phyloP scores from a whole-genome alignment of 2,888 invertebrate genomes.

The Diabrotica balteata region DNA sequence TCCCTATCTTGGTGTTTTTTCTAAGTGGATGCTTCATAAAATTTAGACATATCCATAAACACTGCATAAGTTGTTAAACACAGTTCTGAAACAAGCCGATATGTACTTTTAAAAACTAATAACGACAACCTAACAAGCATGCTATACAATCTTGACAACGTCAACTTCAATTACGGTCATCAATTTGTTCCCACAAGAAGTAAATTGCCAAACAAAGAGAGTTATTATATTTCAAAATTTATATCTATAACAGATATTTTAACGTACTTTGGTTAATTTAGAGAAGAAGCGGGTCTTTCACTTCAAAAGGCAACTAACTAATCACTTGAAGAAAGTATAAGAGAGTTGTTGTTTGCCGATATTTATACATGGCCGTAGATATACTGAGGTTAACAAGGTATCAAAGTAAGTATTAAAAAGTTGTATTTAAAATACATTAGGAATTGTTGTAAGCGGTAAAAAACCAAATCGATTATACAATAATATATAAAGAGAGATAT shows the following conservation, averaged over 20 bases:
- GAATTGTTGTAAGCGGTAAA: no score
- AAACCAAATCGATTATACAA: no score
- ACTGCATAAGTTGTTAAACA: no score
- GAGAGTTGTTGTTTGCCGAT: constrained; percentile 5
- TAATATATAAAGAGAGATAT: no score
- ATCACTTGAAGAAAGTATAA: constrained; percentile 7
- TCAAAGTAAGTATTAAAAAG: no score
- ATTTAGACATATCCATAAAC: no score
- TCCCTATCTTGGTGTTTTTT: no score
- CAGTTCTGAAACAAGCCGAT: no score
- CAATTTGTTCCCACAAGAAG: constrained; percentile 9
- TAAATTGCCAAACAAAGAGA: constrained; percentile 12
- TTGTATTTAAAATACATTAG: no score
- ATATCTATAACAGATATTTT: constrained; percentile 17
- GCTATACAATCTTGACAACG: constrained; percentile 2
- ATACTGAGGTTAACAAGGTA: no score
- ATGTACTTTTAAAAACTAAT: no score
- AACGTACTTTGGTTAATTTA: constrained; percentile 8
- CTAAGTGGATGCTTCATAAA: no score
- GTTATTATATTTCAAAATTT: constrained; percentile 10
- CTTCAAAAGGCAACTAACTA: neutral
- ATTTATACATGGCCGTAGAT: neutral
- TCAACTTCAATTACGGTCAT: constrained; percentile 1
- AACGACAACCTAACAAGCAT: neutral
- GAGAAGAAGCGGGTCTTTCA: constrained; percentile 10